Conservation (phyloP, 2,797 vertebrate species). For the Harpagifer antarcticus region DNA sequence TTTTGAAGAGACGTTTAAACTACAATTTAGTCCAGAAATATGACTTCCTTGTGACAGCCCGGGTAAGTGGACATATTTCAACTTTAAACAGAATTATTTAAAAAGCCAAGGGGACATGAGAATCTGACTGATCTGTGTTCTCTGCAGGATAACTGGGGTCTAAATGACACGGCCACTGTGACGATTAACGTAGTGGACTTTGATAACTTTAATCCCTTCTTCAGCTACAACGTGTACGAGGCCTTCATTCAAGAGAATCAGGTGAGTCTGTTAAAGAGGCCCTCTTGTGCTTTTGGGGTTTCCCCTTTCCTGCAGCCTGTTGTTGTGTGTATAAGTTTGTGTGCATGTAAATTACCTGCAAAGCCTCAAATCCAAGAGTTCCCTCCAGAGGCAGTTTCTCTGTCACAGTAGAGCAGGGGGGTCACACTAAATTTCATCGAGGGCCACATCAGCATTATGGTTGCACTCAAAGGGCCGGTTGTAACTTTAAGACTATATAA, state of each 20-base stretch:
- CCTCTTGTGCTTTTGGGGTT: no score
- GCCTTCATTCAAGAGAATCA: constrained; percentile 79
- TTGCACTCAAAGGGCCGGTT: no score
- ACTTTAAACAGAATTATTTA: no score
- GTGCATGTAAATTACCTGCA: no score
- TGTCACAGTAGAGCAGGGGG: no score
- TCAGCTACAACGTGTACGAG: constrained; percentile 77
- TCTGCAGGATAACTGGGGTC: constrained; percentile 70
- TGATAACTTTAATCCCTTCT: constrained; percentile 87
- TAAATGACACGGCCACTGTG: constrained; percentile 62
- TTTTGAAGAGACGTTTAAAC: constrained; percentile 76
- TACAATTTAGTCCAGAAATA: constrained; percentile 78
- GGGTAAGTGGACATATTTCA: constrained; percentile 57
- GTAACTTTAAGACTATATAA: no score
- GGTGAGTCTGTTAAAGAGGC: constrained; percentile 60
- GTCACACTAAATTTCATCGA: no score
- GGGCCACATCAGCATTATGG: no score
- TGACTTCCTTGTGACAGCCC: constrained; percentile 79
- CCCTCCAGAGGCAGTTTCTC: no score
- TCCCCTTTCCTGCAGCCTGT: no score
- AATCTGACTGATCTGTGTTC: constrained; percentile 11
- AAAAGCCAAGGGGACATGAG: background rate
- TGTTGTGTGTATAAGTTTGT: no score
- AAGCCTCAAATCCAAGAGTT: no score
- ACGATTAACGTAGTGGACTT: constrained; percentile 78